phyloP scores from a whole-genome alignment of 2,797 vertebrate species.

The Emys orbicularis region DNA sequence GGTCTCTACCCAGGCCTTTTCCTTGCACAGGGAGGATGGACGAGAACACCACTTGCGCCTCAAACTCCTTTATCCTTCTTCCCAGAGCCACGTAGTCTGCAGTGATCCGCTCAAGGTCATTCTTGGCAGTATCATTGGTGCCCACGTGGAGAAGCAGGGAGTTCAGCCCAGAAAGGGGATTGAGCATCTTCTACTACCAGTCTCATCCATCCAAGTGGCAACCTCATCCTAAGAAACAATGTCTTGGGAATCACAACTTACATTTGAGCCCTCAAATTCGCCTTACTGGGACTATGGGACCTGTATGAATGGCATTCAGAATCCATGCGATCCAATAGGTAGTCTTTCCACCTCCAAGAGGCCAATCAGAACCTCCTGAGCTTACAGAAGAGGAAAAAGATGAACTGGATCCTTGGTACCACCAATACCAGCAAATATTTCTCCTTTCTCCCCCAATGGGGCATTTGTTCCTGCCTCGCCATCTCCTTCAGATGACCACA shows the following conservation, averaged over 20 bases:
- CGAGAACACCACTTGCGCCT: too few relatives aligned
- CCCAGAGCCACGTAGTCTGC: too few relatives aligned
- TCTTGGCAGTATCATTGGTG: too few relatives aligned
- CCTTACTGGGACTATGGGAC: neutral
- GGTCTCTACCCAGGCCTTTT: too few relatives aligned
- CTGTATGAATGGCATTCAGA: neutral
- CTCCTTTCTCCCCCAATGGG: too few relatives aligned
- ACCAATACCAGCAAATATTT: neutral
- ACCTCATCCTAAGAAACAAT: neutral
- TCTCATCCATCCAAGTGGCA: neutral
- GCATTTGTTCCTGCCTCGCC: neutral
- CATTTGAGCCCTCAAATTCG: neutral
- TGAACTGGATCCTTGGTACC: neutral
- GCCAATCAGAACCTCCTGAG: neutral
- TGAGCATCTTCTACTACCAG: neutral
- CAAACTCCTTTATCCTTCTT: too few relatives aligned
- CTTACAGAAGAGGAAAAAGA: neutral
- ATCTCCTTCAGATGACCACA: neutral
- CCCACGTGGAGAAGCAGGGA: neutral
- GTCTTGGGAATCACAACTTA: neutral
- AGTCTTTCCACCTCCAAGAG: neutral
- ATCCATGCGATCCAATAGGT: neutral
- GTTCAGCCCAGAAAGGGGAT: neutral
- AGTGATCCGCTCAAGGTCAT: too few relatives aligned
- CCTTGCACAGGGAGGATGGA: too few relatives aligned